A percentile compares a stretch with the other conserved stretches of the same genome.
Evolutionary conservation across 2,113 vertebrate genomes (phyloP).

Genomic region (Bettongia penicillata): DNA sequence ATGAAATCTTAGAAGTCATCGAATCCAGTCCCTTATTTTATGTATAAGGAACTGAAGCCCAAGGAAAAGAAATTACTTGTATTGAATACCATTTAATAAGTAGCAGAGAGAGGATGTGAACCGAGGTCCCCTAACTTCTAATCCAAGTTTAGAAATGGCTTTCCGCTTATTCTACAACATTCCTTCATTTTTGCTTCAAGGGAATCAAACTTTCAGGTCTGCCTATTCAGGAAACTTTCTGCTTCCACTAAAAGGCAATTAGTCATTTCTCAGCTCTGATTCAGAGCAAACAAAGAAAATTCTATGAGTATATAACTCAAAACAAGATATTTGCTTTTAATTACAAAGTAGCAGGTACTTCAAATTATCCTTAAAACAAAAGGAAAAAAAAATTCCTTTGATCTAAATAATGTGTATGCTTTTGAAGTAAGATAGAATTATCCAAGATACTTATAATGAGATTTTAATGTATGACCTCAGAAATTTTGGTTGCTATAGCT

Average conservation of each 20-base stretch:
- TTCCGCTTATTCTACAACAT: not conserved
- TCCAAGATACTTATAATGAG: not conserved
- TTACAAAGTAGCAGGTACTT: not conserved
- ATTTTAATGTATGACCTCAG: not conserved
- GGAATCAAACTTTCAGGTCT: not conserved
- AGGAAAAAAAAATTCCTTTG: not conserved
- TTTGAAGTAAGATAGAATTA: not conserved
- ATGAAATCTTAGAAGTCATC: not conserved
- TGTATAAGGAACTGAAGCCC: not conserved
- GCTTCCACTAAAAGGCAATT: not conserved
- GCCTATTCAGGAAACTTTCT: not conserved
- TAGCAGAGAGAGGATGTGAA: not conserved
- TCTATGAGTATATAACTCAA: not conserved
- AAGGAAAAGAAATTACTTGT: not conserved
- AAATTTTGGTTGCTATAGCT: not conserved
- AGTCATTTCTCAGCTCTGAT: not conserved
- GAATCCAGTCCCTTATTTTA: not conserved
- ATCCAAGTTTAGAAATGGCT: not conserved
- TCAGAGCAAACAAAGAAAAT: not conserved
- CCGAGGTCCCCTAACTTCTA: not conserved
- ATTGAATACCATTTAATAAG: not conserved
- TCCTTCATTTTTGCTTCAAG: not conserved
- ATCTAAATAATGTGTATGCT: not conserved
- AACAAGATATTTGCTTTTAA: not conserved
- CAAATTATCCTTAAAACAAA: conserved; percentile 1